Evolutionary conservation across 2,888 invertebrate genomes (phyloP).

Genomic region (Desoria tigrina): DNA sequence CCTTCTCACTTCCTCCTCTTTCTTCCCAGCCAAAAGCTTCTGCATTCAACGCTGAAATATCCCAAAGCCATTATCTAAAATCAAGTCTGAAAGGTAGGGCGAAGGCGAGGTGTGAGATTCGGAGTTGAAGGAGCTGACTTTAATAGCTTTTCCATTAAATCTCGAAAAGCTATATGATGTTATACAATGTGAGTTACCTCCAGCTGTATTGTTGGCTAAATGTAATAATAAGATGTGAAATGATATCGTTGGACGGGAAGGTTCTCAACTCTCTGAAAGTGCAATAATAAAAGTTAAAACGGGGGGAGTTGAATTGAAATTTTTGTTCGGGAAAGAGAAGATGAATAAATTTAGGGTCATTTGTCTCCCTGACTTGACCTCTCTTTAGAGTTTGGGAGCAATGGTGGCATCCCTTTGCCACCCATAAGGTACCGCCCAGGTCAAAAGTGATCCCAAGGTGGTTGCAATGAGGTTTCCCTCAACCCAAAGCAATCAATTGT

Average conservation of each 20-base stretch:
- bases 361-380: conserved; percentile 44
- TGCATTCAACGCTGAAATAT: background rate
- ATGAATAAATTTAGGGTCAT: conserved; percentile 44
- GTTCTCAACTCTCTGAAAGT: too few relatives aligned
- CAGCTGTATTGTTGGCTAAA: conserved; percentile 6
- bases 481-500: conserved; percentile 34
- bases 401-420: conserved; percentile 44
- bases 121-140: conserved; percentile 13
- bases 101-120: conserved; percentile 17
- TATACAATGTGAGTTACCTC: conserved; percentile 10
- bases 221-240: conserved; percentile 20
- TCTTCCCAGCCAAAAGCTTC: background rate
- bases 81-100: background rate
- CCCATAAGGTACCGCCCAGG: conserved; percentile 51
- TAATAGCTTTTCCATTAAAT: conserved; percentile 16
- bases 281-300: conserved; percentile 11
- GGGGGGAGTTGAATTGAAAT: background rate
- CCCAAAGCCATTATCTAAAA: background rate
- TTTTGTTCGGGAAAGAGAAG: conserved; percentile 19
- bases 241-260: background rate
- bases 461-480: conserved; percentile 48
- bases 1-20: conserved; percentile 17
- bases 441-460: conserved; percentile 46
- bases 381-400: conserved; percentile 31
- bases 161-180: conserved; percentile 1